Conservation (phyloP, 2,888 invertebrate genomes). For the Drosophila aldrichi region DNA sequence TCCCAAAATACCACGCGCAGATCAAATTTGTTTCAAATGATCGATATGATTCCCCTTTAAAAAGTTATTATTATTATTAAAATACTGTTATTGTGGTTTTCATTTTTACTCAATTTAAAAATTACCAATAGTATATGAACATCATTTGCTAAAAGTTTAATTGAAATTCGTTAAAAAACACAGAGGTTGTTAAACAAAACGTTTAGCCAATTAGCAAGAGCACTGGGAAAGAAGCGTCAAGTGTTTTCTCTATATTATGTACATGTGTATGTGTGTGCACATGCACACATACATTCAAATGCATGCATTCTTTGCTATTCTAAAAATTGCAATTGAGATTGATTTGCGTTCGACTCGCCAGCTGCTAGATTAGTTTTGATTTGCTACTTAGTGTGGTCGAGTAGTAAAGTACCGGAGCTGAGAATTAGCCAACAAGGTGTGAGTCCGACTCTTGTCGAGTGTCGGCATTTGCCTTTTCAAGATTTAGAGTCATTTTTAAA, state of each 20-base stretch:
- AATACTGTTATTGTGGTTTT: no score
- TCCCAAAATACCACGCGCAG: no score
- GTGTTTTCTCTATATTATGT: background rate
- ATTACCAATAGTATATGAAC: background rate
- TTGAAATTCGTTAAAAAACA: background rate
- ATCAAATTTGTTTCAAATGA: no score
- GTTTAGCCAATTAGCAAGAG: background rate
- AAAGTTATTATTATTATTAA: background rate
- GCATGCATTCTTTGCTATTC: background rate
- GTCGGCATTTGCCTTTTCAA: no score
- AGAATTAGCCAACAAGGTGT: no score
- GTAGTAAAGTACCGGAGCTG: background rate
- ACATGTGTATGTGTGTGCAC: no score
- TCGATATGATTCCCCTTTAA: no score
- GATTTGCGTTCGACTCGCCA: no score
- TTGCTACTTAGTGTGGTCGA: background rate
- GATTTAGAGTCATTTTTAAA: no score
- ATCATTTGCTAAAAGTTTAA: background rate
- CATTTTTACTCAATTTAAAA: background rate
- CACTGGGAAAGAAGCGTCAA: background rate
- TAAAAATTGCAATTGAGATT: background rate
- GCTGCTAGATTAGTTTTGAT: background rate
- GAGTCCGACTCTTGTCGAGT: no score
- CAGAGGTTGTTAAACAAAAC: background rate
- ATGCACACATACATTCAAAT: background rate